A percentile compares a stretch with the other conserved stretches of the same genome.
Conservation (phyloP, 2,113 vertebrate species). For the Cheilinus undulatus region DNA sequence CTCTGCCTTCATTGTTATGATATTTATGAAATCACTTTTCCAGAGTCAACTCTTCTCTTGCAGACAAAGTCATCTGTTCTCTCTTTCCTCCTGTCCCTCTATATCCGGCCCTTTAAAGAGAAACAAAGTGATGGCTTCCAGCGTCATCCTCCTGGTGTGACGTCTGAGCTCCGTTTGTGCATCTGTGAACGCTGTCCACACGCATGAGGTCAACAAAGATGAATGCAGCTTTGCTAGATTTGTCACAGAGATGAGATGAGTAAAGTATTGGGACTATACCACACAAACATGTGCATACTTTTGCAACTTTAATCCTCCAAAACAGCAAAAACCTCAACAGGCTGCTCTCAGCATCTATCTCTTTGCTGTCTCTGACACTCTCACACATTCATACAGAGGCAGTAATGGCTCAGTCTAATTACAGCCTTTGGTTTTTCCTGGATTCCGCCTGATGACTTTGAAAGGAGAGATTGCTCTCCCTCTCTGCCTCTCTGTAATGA, state of each 20-base stretch:
- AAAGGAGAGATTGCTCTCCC: slow-evolving; percentile 58
- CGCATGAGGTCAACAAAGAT: neutral
- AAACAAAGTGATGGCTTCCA: neutral
- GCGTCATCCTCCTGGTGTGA: slow-evolving; percentile 4
- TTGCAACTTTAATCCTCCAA: slow-evolving; percentile 36
- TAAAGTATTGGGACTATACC: neutral
- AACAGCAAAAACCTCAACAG: slow-evolving; percentile 31
- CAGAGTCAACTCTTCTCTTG: too few relatives aligned
- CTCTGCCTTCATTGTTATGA: neutral
- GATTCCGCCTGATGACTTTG: slow-evolving; percentile 65
- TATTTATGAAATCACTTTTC: too few relatives aligned
- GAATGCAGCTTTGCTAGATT: slow-evolving; percentile 2
- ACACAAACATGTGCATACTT: slow-evolving; percentile 1
- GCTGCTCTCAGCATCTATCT: slow-evolving; percentile 36
- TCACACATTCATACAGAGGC: slow-evolving; percentile 29
- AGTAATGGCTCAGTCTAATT: slow-evolving; percentile 70
- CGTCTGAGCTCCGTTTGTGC: neutral
- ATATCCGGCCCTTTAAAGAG: too few relatives aligned
- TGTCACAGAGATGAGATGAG: slow-evolving; percentile 2
- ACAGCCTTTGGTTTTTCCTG: slow-evolving; percentile 64
- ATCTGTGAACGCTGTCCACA: neutral
- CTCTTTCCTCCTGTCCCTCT: too few relatives aligned
- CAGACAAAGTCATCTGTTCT: too few relatives aligned
- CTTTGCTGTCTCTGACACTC: neutral
- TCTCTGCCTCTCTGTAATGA: slow-evolving; percentile 50